Evolutionary conservation across 2,888 invertebrate genomes (phyloP), one percentile per base, ranked within the genome.

Genomic region (Agrotis ipsilon): DNA sequence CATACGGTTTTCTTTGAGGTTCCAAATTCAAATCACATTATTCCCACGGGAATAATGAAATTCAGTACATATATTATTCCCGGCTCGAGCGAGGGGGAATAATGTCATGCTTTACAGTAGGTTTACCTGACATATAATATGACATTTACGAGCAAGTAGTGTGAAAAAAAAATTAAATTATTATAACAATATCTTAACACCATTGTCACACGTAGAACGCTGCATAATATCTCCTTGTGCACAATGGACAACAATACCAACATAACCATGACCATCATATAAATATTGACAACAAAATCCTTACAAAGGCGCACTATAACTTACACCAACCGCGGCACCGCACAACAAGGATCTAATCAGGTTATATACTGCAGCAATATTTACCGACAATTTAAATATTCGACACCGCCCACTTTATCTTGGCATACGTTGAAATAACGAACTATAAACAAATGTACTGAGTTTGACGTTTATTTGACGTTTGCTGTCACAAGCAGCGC

Each of bases 361-460:
- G 81, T 79, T 78, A 80, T 83, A 84, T 80, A 83, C 77, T 75
- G 75, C 74, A 73, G 75, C 77, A 85, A 81, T 81, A 84, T 84
- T 85, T 85, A 82, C 80, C 76, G 72, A 81, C 81, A 77, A 81
- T 84, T 85, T 84, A 80, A 85, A 85, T 84, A 84, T 81, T 74
- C 68, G 70, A 70, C 61, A 72, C 72, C 43, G 55, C 24, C 76
- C 76, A 78, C 11, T 63, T 24, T 63, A 63, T 21, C 43, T 51
- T 55, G 78, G 19, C 32, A 60, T 52, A 32, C 60, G 72, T 32
- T 32, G 14, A 63, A 67, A 67, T 55, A 55, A 59, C 9, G 32
- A 52, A 77, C 55, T 51, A 51, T 48, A 65, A 55, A 51, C 7
- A 45, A 60, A 72, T 60, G 48, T 78, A 72, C 48, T 43, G 19